Base-by-base conservation (phyloP, 2,888 invertebrate genomes). In the Campaea margaritaria region DNA sequence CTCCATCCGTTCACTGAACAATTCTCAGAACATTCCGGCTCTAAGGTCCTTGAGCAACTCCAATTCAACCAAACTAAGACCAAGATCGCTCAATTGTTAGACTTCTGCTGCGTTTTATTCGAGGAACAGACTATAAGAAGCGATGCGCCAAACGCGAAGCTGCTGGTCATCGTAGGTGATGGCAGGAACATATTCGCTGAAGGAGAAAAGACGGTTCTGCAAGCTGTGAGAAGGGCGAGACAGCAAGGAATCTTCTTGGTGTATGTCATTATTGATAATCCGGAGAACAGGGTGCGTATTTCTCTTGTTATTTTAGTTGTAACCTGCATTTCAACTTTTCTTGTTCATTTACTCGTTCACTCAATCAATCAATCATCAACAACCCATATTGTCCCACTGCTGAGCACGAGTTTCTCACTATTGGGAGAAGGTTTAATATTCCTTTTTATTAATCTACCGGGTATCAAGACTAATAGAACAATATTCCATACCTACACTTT, bases 191-290 rank as follows among this genome's bases (percentile, higher is more conserved):
- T 99, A 67, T 97, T 96, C 84, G 96, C 96, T 4, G 97, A 98
- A 79, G 99, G 99, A 0, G 95, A 95, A 74, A 95, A 95, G 0
- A 94, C 91, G 61, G 96, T 99, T 1, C 15, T 86, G 1, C 94
- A 94, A 68, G 96, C 98, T 0, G 96, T 99, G 0, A 93, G 97
- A 72, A 89, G 95, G 72, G 97, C 98, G 3, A 94, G 96, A 64
- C 93, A 97, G 51, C 94, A 95, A 54, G 95, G 97, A 41, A 95
- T 99, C 69, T 99, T 99, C 86, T 94, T 97, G 64, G 97, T 99
- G 5, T 99, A 99, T 82, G 95, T 99, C 49, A 96, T 99, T 65
- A 95, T 99, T 45, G 99, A 99, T 84, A 98, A 97, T 91, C 98
- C 98, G 8, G 94, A 95, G 67, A 97, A 96, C 82, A 97, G 97